A percentile compares a stretch with the other conserved stretches of the same genome.
phyloP scores from a whole-genome alignment of 2,888 invertebrate species.

The Drosophila nr. perissopoda region DNA sequence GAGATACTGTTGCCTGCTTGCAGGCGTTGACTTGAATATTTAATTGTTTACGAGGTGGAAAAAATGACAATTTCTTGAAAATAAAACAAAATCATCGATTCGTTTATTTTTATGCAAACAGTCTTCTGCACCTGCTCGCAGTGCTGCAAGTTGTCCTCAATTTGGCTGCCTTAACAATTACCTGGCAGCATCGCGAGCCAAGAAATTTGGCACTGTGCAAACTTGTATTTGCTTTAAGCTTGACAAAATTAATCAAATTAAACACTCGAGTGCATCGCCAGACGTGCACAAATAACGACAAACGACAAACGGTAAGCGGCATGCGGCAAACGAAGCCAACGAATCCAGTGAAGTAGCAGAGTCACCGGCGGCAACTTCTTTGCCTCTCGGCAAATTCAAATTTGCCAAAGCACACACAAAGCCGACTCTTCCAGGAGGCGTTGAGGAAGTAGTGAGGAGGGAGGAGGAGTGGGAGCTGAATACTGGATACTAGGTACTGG shows the following conservation, averaged over 20 bases:
- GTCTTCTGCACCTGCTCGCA: slow-evolving; percentile 33
- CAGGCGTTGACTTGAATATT: slow-evolving; percentile 22
- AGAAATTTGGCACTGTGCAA: slow-evolving; percentile 74
- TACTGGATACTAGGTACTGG: slow-evolving; percentile 6
- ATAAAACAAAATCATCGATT: slow-evolving; percentile 22
- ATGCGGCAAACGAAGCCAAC: slow-evolving; percentile 17
- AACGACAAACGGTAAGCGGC: slow-evolving; percentile 43
- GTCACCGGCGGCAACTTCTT: slow-evolving; percentile 43
- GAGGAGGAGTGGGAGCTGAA: neutral
- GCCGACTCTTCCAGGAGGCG: slow-evolving; percentile 1
- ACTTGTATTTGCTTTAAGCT: slow-evolving; percentile 78
- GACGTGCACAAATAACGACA: slow-evolving; percentile 79
- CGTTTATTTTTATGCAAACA: slow-evolving; percentile 27
- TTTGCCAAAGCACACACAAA: slow-evolving; percentile 57
- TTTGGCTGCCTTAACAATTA: slow-evolving; percentile 51
- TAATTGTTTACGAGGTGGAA: slow-evolving; percentile 33
- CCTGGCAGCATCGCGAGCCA: slow-evolving; percentile 44
- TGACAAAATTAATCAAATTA: slow-evolving; percentile 84
- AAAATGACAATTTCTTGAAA: slow-evolving; percentile 33
- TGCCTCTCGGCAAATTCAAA: slow-evolving; percentile 66
- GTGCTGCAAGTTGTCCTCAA: slow-evolving; percentile 36
- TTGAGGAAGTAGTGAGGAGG: too few relatives aligned
- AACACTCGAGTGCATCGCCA: slow-evolving; percentile 82
- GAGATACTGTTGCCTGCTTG: slow-evolving; percentile 44
- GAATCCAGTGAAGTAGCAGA: slow-evolving; percentile 17